Conservation (phyloP, 92 coral and sea anemone genomes). For the Meandrina meandrites region DNA sequence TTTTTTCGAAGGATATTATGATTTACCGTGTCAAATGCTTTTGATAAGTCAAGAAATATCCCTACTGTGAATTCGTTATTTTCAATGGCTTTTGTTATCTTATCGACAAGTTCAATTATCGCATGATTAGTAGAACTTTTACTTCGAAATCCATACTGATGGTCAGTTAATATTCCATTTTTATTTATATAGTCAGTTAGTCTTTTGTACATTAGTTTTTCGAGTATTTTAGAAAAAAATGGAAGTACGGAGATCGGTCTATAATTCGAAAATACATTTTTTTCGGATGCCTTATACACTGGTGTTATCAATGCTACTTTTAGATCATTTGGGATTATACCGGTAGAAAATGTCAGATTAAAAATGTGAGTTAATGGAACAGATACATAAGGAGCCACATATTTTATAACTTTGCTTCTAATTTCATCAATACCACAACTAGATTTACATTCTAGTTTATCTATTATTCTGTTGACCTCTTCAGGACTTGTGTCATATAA, state of each 20-base stretch:
- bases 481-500: too few species aligned
- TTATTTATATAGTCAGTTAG: not conserved
- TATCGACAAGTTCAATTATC: not conserved
- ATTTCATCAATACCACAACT: not conserved
- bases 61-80: not conserved
- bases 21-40: not conserved
- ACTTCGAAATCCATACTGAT: not conserved
- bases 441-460: too few species aligned
- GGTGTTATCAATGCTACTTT: constrained; percentile 1
- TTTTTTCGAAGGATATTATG: not conserved
- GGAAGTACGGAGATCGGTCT: constrained; percentile 1
- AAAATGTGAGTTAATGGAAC: not conserved
- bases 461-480: too few species aligned
- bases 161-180: not conserved
- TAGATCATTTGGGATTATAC: not conserved
- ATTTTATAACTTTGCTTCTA: not conserved
- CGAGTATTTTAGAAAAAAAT: not conserved
- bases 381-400: not conserved
- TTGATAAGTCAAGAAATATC: not conserved
- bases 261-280: not conserved
- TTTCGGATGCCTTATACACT: not conserved
- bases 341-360: not conserved
- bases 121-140: not conserved
- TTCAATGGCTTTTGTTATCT: not conserved
- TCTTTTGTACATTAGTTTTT: constrained; percentile 1